A percentile compares a stretch with the other conserved stretches of the same genome.
Evolutionary conservation across 2,113 vertebrate genomes (phyloP).

Genomic region (Hystrix cristata): DNA sequence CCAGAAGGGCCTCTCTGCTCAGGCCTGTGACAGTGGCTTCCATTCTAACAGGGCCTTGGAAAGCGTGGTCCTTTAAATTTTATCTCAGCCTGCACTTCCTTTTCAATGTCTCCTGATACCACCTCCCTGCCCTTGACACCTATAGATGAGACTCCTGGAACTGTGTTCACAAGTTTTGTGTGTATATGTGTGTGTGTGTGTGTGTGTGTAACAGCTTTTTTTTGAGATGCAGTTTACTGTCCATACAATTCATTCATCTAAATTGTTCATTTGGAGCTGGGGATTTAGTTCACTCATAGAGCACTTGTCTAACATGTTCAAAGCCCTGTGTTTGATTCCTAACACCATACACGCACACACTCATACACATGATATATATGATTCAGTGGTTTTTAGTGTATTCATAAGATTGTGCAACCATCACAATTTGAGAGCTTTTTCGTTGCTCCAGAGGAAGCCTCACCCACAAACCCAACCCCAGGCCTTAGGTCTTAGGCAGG

Average conservation of each 20-base stretch:
- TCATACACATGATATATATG: not conserved
- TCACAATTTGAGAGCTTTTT: slow-evolving; percentile 18
- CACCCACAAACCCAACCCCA: too few relatives aligned
- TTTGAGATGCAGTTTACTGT: not conserved
- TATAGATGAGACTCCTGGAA: not conserved
- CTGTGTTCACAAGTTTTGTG: not conserved
- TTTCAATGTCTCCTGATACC: not conserved
- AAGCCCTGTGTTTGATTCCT: not conserved
- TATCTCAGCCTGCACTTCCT: not conserved
- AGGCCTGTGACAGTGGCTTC: not conserved
- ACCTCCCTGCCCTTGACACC: rapidly evolving
- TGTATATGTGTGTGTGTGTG: not conserved
- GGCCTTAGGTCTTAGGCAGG: not conserved
- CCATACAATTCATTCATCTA: not conserved
- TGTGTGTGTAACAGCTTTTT: not conserved
- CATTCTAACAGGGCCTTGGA: not conserved
- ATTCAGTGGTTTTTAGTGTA: not conserved
- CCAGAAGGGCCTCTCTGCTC: not conserved
- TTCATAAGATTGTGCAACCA: not conserved
- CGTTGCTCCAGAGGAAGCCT: not conserved
- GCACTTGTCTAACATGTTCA: not conserved
- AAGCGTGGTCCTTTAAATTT: not conserved
- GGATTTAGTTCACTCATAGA: not conserved
- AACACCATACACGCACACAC: not conserved
- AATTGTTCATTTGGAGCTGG: not conserved